phyloP scores from a whole-genome alignment of 2,113 vertebrate genomes.

The Callospermophilus lateralis region DNA sequence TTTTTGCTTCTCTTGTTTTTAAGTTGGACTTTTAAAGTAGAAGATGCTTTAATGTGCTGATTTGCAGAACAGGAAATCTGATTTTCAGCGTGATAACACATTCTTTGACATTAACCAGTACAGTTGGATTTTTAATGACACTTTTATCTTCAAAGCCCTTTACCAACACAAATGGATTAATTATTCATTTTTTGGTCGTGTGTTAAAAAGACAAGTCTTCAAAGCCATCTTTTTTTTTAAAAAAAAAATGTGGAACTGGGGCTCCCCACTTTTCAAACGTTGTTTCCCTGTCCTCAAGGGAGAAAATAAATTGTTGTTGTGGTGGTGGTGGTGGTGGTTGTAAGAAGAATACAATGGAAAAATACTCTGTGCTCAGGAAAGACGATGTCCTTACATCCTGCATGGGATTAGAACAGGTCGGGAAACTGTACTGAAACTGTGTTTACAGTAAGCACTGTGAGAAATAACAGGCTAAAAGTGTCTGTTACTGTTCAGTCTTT shows the following conservation, averaged over 20 bases:
- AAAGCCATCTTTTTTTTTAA: conserved; percentile 52
- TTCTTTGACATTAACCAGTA: conserved; percentile 75
- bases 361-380: conserved; percentile 56
- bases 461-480: conserved; percentile 51
- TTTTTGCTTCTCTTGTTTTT: conserved; percentile 64
- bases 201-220: conserved; percentile 72
- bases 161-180: conserved; percentile 67
- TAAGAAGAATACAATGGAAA: not conserved
- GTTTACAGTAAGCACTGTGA: conserved; percentile 85
- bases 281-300: conserved; percentile 62
- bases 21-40: conserved; percentile 73
- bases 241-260: conserved; percentile 46
- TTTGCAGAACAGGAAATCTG: conserved; percentile 72
- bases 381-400: conserved; percentile 48
- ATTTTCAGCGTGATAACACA: conserved; percentile 77
- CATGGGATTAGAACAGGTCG: conserved; percentile 67
- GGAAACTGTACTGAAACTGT: conserved; percentile 70
- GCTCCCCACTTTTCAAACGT: conserved; percentile 68
- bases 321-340: too few species aligned
- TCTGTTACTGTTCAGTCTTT: conserved; percentile 77
- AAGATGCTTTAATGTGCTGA: conserved; percentile 75
- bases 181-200: conserved; percentile 71
- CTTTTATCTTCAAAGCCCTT: conserved; percentile 84
- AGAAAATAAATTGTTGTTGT: not conserved
- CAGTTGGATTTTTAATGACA: conserved; percentile 74